A percentile compares a stretch with the other conserved stretches of the same genome.
phyloP scores from a whole-genome alignment of 2,797 vertebrate genomes.

The Gallirallus australis region DNA sequence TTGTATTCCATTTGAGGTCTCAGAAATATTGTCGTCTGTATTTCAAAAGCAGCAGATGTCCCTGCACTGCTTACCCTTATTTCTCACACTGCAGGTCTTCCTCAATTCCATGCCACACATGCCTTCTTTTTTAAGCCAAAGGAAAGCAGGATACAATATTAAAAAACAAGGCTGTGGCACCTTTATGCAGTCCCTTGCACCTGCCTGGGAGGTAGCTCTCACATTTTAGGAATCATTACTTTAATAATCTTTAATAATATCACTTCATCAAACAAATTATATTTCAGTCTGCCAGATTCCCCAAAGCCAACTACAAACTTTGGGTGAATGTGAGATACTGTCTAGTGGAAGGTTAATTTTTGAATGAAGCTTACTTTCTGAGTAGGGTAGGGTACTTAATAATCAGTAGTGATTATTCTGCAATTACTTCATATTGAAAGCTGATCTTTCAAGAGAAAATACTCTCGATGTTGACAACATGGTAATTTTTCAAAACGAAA shows the following conservation, averaged over 20 bases:
- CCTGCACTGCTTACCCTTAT: neutral
- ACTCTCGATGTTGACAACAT: neutral
- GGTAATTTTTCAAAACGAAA: neutral
- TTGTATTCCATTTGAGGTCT: neutral
- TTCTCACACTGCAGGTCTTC: neutral
- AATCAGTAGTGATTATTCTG: neutral
- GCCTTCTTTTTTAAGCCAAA: neutral
- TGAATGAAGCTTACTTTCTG: neutral
- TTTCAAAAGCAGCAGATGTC: neutral
- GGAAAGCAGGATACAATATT: neutral
- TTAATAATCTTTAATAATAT: neutral
- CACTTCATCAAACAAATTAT: neutral
- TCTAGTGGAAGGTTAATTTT: neutral
- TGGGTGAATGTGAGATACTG: neutral
- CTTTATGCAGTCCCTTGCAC: neutral
- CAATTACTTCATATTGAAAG: neutral
- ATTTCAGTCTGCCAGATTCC: neutral
- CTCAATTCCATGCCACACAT: neutral
- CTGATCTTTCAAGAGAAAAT: neutral
- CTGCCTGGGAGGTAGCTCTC: neutral
- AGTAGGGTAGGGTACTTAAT: neutral
- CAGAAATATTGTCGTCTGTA: neutral
- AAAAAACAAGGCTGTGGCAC: neutral
- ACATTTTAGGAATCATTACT: neutral
- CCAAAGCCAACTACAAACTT: neutral